A percentile compares a stretch with the other conserved stretches of the same genome.
Conservation (phyloP, 2,113 vertebrate species). For the Cyphomyrus discorhynchus region DNA sequence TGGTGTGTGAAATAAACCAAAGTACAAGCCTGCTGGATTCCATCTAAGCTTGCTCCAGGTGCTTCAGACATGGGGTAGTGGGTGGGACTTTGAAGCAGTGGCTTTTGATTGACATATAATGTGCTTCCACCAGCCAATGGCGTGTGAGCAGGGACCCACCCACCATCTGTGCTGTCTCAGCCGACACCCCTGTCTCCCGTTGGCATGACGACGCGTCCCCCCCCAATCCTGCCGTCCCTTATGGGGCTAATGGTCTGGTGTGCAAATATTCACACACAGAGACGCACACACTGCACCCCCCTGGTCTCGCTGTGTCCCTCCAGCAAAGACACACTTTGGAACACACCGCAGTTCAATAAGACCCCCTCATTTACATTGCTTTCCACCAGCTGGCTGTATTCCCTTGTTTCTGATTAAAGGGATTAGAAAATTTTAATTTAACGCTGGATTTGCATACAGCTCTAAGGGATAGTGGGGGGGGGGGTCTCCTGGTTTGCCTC, state of each 20-base stretch:
- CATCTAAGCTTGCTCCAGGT: background rate
- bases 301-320: conserved; percentile 31
- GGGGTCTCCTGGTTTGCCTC: background rate
- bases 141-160: background rate
- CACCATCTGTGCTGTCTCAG: conserved; percentile 9
- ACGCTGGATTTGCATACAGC: conserved; percentile 73
- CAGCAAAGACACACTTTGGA: conserved; percentile 57
- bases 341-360: conserved; percentile 87
- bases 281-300: conserved; percentile 7
- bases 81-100: background rate
- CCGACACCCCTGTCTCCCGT: conserved; percentile 29
- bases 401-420: conserved; percentile 93
- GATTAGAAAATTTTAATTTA: conserved; percentile 92
- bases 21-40: background rate
- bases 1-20: background rate
- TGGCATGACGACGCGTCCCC: conserved; percentile 50
- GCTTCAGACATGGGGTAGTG: background rate
- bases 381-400: conserved; percentile 92
- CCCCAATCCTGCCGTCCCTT: conserved; percentile 26
- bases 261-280: conserved; percentile 49
- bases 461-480: conserved; percentile 32
- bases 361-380: conserved; percentile 88
- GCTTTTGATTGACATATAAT: background rate
- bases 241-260: conserved; percentile 57
- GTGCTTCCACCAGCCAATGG: background rate